A percentile compares a stretch with the other conserved stretches of the same genome.
These are phyloP conservation scores for Eupristina koningsbergeri DNA, from an alignment of 1,140 invertebrate genomes.

Conservation along the genomic window DNA sequence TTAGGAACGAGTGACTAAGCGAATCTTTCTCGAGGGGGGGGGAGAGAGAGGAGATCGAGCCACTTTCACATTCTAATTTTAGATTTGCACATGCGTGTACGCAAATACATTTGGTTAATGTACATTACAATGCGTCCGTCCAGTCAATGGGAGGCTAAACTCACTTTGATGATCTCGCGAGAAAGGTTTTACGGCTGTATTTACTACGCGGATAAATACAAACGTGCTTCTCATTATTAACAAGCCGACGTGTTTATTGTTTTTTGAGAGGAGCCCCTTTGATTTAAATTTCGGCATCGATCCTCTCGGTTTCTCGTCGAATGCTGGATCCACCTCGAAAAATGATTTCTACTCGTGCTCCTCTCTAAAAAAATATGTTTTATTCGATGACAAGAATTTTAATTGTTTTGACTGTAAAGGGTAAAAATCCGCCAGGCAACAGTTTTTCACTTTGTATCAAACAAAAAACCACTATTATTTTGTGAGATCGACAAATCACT, in stretches of 20 bases:
- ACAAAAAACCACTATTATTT: too few species aligned
- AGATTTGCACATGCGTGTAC: neutral
- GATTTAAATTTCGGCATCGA: neutral
- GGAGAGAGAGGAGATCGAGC: neutral
- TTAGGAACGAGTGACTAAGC: slow-evolving; percentile 38
- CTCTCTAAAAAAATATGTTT: too few species aligned
- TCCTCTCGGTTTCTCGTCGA: too few species aligned
- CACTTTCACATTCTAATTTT: slow-evolving; percentile 45
- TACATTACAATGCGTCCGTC: neutral
- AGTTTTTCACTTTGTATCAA: too few species aligned
- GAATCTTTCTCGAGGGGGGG: neutral
- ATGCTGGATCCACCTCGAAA: too few species aligned
- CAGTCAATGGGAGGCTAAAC: neutral
- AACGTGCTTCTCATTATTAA: neutral
- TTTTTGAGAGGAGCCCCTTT: neutral
- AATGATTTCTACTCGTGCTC: too few species aligned
- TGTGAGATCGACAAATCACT: too few species aligned
- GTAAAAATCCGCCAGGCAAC: too few species aligned
- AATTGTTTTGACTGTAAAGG: too few species aligned
- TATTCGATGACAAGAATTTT: too few species aligned
- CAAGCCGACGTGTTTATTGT: neutral
- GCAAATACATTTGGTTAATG: neutral
- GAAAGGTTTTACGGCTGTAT: neutral
- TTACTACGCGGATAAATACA: neutral
- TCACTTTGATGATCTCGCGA: neutral